Evolutionary conservation across 2,888 invertebrate genomes (phyloP).

Genomic region (Leptothorax acervorum): DNA sequence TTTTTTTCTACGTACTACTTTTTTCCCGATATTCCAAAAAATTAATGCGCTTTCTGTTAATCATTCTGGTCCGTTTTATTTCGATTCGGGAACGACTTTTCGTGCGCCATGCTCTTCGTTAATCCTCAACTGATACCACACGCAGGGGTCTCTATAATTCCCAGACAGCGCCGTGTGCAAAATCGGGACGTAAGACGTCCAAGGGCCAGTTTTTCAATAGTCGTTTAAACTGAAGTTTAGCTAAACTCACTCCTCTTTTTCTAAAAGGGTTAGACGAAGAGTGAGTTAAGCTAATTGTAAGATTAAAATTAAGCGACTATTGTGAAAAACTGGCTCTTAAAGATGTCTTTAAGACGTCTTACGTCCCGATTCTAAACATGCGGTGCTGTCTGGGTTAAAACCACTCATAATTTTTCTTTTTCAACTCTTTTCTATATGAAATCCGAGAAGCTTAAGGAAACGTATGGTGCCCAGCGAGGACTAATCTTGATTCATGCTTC

Average conservation of each 20-base stretch:
- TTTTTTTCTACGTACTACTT: neutral
- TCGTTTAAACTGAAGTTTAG: too few species aligned
- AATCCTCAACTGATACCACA: neutral
- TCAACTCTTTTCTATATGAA: neutral
- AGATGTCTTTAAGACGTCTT: too few species aligned
- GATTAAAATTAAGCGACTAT: too few species aligned
- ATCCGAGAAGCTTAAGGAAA: neutral
- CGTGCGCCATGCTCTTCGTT: neutral
- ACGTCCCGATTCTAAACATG: too few species aligned
- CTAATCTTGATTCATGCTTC: neutral
- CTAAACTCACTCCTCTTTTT: too few species aligned
- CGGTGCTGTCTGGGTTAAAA: neutral
- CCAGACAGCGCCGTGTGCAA: too few species aligned
- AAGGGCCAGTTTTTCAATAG: too few species aligned
- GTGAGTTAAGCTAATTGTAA: too few species aligned
- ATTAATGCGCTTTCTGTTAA: too few species aligned
- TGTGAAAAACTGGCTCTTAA: too few species aligned
- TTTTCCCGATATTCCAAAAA: neutral
- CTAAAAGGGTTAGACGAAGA: too few species aligned
- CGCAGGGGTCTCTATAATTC: neutral
- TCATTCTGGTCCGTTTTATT: neutral
- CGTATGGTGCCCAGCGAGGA: neutral
- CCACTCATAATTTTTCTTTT: neutral
- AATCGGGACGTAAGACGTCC: too few species aligned
- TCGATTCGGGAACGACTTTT: constrained; percentile 27